Percentiles rank a stretch among this genome's conserved stretches.
These are phyloP conservation scores for Bagarius yarrelli DNA, from an alignment of 2,113 vertebrate genomes.

Conservation along the genomic window DNA sequence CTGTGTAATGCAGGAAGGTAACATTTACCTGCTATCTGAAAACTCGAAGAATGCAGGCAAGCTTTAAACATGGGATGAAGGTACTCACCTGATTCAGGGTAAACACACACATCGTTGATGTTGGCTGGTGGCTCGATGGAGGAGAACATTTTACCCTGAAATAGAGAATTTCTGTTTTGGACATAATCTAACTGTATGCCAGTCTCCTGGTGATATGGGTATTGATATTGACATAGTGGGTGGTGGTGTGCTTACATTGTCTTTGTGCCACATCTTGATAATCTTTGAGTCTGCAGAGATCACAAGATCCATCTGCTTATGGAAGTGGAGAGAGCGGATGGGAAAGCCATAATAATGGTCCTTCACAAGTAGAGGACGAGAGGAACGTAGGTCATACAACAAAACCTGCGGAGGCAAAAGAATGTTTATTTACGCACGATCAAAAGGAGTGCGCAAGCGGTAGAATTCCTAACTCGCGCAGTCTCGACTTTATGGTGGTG, in stretches of 20 bases:
- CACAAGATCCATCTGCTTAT: constrained; percentile 82
- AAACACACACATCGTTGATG: constrained; percentile 92
- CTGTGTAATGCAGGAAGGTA: neutral
- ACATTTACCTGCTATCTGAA: neutral
- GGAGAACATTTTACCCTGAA: constrained; percentile 91
- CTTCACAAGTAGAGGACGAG: constrained; percentile 85
- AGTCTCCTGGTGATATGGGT: constrained; percentile 4
- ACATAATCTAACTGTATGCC: constrained; percentile 15
- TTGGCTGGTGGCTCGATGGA: constrained; percentile 86
- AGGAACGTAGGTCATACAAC: constrained; percentile 93
- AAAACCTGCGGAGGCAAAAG: constrained; percentile 74
- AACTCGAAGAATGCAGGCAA: neutral
- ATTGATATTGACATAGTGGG: constrained; percentile 5
- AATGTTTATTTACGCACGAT: neutral
- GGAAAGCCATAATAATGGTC: constrained; percentile 94
- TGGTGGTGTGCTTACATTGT: constrained; percentile 74
- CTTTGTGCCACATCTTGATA: constrained; percentile 95
- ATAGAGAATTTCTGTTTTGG: constrained; percentile 45
- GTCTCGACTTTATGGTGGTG: too few relatives aligned
- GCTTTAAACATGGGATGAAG: neutral
- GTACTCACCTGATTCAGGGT: constrained; percentile 84
- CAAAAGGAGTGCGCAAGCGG: neutral
- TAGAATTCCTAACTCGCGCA: neutral
- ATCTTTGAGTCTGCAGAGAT: constrained; percentile 92
- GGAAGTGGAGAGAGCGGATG: constrained; percentile 89